These are phyloP conservation scores for Pterostichus madidus DNA, from an alignment of 2,888 invertebrate genomes.

Conservation along the genomic window DNA sequence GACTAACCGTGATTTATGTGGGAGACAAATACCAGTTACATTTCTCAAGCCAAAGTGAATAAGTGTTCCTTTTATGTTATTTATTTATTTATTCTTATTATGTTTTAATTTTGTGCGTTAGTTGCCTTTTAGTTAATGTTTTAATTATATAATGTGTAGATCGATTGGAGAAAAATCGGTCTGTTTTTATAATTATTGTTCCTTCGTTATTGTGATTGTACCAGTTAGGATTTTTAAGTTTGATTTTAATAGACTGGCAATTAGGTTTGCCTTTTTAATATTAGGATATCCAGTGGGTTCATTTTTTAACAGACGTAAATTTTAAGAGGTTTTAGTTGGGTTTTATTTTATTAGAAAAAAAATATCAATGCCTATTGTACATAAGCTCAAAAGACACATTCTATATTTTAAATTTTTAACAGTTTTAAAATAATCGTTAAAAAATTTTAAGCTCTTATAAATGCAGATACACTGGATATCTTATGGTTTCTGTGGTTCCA, in stretches of 20 bases:
- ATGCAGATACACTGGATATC: slow-evolving; percentile 31
- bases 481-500: slow-evolving; percentile 28
- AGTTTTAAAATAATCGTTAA: slow-evolving; percentile 38
- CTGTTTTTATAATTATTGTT: slow-evolving; percentile 61
- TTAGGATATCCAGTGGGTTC: slow-evolving; percentile 34
- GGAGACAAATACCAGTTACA: slow-evolving; percentile 17
- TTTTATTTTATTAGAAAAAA: slow-evolving; percentile 1
- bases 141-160: slow-evolving; percentile 35
- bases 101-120: slow-evolving; percentile 26
- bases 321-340: slow-evolving; percentile 22
- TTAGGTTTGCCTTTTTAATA: slow-evolving; percentile 30
- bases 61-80: slow-evolving; percentile 46
- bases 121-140: slow-evolving; percentile 52
- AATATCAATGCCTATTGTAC: slow-evolving; percentile 46
- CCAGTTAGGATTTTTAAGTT: slow-evolving; percentile 61
- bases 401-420: slow-evolving; percentile 48
- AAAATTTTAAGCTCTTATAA: slow-evolving; percentile 29
- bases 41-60: slow-evolving; percentile 61
- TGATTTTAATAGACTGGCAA: slow-evolving; percentile 47
- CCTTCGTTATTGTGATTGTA: slow-evolving; percentile 64
- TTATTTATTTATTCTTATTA: slow-evolving; percentile 45
- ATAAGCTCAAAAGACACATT: slow-evolving; percentile 25
- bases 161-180: slow-evolving; percentile 11
- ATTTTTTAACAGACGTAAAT: slow-evolving; percentile 17
- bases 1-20: slow-evolving; percentile 6